phyloP scores from a whole-genome alignment of 2,113 vertebrate species.

The Turdus rufiventris region DNA sequence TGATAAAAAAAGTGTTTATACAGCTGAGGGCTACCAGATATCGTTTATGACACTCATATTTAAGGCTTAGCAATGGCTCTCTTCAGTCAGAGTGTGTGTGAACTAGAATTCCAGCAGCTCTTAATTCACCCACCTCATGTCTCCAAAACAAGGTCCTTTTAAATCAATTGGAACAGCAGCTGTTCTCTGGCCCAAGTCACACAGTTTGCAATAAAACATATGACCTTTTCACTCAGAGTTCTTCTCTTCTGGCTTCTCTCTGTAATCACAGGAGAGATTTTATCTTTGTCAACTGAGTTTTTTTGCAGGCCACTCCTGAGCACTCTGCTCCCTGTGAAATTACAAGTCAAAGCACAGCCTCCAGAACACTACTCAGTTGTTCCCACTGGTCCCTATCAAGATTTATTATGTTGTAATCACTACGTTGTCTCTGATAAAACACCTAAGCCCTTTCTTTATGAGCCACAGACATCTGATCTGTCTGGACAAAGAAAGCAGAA shows the following conservation, averaged over 20 bases:
- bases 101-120: neutral
- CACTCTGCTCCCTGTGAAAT: neutral
- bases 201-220: neutral
- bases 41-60: fast-evolving
- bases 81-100: neutral
- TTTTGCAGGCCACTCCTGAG: neutral
- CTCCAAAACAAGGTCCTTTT: neutral
- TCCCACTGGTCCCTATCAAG: neutral
- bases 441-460: neutral
- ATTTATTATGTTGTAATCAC: neutral
- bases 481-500: neutral
- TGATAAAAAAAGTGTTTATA: neutral
- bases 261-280: neutral
- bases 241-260: neutral
- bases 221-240: neutral
- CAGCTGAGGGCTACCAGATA: neutral
- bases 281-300: neutral
- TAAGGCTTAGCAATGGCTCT: neutral
- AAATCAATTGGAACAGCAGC: neutral
- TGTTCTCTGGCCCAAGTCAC: neutral
- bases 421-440: neutral
- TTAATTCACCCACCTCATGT: fast-evolving
- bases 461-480: neutral
- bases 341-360: neutral
- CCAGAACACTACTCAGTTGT: neutral